These are phyloP conservation scores for Sceliomorpha sp. DNA, from an alignment of 2,888 invertebrate species.

Conservation along the genomic window DNA sequence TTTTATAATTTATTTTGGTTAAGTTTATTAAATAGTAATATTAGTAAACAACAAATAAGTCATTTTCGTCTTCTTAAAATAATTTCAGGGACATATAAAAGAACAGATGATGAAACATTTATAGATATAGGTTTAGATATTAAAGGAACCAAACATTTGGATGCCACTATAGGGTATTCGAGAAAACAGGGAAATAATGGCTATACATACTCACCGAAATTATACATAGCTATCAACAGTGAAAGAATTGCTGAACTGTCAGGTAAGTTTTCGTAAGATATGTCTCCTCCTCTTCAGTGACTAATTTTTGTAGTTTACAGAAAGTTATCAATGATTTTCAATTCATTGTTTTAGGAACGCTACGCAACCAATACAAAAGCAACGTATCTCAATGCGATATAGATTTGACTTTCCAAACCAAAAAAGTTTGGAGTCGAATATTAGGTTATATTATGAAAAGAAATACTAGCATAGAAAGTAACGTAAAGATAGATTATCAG, in stretches of 20 bases:
- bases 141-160: slow-evolving; percentile 87
- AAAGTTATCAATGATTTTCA: no score
- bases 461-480: slow-evolving; percentile 82
- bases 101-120: slow-evolving; percentile 85
- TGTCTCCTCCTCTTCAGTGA: not conserved
- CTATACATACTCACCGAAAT: slow-evolving; percentile 86
- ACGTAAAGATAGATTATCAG: slow-evolving; percentile 85
- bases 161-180: slow-evolving; percentile 84
- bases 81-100: slow-evolving; percentile 84
- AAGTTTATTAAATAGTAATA: slow-evolving; percentile 83
- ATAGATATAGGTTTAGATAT: slow-evolving; percentile 87
- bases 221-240: slow-evolving; percentile 87
- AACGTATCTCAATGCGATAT: slow-evolving; percentile 89
- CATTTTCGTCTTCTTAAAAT: no score
- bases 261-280: slow-evolving; percentile 83
- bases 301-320: slow-evolving; percentile 9
- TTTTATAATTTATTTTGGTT: no score
- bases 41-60: no score
- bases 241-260: slow-evolving; percentile 86
- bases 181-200: slow-evolving; percentile 85
- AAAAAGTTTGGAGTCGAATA: slow-evolving; percentile 87
- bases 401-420: slow-evolving; percentile 88
- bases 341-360: no score
- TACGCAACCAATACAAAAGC: slow-evolving; percentile 83
- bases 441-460: slow-evolving; percentile 86